These are phyloP conservation scores for Clivina fossor DNA, from an alignment of 2,888 invertebrate genomes.

Conservation along the genomic window DNA sequence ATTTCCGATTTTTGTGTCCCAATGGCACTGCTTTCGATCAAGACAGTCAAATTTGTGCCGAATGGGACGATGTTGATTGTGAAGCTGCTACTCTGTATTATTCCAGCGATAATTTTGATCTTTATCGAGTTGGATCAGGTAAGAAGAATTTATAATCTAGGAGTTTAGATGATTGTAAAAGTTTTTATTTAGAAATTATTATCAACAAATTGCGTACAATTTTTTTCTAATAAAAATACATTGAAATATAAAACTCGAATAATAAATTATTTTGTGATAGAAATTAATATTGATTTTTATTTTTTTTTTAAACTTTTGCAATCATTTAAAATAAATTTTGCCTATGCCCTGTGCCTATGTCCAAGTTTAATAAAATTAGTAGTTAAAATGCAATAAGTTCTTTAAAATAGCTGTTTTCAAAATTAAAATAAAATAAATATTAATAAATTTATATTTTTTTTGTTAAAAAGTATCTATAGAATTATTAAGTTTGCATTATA, in stretches of 20 bases:
- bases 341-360: too few species aligned
- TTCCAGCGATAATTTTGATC: slow-evolving; percentile 82
- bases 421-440: too few species aligned
- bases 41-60: slow-evolving; percentile 88
- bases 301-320: not conserved
- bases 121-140: slow-evolving; percentile 79
- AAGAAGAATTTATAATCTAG: slow-evolving; percentile 4
- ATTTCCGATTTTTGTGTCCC: slow-evolving; percentile 85
- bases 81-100: slow-evolving; percentile 77
- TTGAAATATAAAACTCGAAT: slow-evolving; percentile 7
- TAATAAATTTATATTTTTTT: too few species aligned
- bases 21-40: slow-evolving; percentile 90
- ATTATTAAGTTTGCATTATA: too few species aligned
- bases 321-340: not conserved
- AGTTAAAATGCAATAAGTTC: too few species aligned
- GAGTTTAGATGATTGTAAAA: too few species aligned
- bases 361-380: too few species aligned
- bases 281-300: not conserved
- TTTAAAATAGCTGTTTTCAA: too few species aligned
- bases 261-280: slow-evolving; percentile 13
- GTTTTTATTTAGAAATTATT: too few species aligned
- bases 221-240: too few species aligned
- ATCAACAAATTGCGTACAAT: too few species aligned
- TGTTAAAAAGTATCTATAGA: too few species aligned
- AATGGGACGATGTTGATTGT: slow-evolving; percentile 89